Base-by-base conservation (phyloP, 2,113 vertebrate genomes). In the Cygnus atratus region DNA sequence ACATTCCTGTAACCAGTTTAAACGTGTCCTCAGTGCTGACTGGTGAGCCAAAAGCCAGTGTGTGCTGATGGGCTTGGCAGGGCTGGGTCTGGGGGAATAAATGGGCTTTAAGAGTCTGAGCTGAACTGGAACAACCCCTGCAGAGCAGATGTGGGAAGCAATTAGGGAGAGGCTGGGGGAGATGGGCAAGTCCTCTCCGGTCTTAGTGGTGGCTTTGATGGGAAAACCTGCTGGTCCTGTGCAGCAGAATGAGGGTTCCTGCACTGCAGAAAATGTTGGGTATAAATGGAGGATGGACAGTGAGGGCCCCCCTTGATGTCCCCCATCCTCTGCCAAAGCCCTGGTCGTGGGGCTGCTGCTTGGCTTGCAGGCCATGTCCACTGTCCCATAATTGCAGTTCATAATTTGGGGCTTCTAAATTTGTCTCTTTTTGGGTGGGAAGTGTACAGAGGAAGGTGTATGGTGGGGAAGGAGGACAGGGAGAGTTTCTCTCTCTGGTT, bases 301-400 rank as follows among this genome's bases (percentile, higher is more conserved):
- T 0, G 24, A 84, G 65, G 57, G 71, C 1, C 3, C 31, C 39
- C 22, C 6, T 20, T 1, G 4, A 11, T 26, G 39, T 14, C 20
- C 29, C 37, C 25, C 74, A 46, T 6, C 59, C 58, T 77, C 59
- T 74, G 80, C 63, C n/a, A 9, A 33, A 72, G 29, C 35, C 29
- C n/a, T 3, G 21, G 28, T 13, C 0, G 2, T 31, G 44, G 41
- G 22, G 52, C 87, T 55, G 76, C 66, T 66, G 67, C 86, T 70
- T n/a, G 0, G 0, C 24, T 52, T 31, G 33, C 1, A 0, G 88
- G 61, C 57, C 52, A 37, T 21, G 14, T 44, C 86, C 29, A 1
- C 65, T 11, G 12, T 33, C 33, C 52, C 19, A 74, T 10, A 14
- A 22, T 33, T 28, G 14, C 59, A 80, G 14, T 71, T 87, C 19